Percentiles rank a stretch among this genome's conserved stretches.
Evolutionary conservation across 2,797 vertebrate genomes (phyloP).

Genomic region (Nyctalus aviator): DNA sequence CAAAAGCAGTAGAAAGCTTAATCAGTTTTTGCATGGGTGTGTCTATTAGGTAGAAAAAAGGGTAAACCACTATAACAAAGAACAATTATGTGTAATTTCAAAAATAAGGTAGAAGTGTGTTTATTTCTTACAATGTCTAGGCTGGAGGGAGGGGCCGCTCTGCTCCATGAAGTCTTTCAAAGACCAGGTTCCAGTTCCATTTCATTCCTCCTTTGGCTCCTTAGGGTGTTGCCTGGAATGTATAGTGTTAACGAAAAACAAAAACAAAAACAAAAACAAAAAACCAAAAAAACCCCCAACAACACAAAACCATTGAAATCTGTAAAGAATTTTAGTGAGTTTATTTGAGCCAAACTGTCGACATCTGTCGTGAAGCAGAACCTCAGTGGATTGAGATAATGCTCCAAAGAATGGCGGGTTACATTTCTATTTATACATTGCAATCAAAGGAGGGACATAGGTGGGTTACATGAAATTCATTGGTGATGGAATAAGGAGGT

Average conservation of each 20-base stretch:
- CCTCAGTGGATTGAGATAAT: too few species aligned
- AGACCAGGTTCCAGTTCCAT: not conserved
- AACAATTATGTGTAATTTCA: not conserved
- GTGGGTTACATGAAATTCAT: too few species aligned
- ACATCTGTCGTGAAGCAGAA: too few species aligned
- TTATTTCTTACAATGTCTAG: not conserved
- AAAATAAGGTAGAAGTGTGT: not conserved
- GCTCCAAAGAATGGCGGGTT: too few species aligned
- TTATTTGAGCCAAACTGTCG: too few species aligned
- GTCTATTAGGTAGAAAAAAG: not conserved
- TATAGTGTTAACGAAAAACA: not conserved
- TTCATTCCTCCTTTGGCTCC: not conserved
- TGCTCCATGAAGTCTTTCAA: not conserved
- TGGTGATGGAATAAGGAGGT: too few species aligned
- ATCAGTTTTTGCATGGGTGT: conserved; percentile 17
- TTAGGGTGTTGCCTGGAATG: not conserved
- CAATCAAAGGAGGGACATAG: too few species aligned
- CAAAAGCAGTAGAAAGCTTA: conserved; percentile 13
- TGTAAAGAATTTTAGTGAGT: too few species aligned
- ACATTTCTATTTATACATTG: too few species aligned
- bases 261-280: too few species aligned
- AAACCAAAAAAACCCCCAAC: too few species aligned
- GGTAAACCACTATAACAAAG: not conserved
- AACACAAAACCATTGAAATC: too few species aligned
- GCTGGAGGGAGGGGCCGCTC: not conserved